Percentiles rank a stretch among this genome's conserved stretches.
Evolutionary conservation across 2,888 invertebrate genomes (phyloP).

Genomic region (Drosophila nigritarsus): DNA sequence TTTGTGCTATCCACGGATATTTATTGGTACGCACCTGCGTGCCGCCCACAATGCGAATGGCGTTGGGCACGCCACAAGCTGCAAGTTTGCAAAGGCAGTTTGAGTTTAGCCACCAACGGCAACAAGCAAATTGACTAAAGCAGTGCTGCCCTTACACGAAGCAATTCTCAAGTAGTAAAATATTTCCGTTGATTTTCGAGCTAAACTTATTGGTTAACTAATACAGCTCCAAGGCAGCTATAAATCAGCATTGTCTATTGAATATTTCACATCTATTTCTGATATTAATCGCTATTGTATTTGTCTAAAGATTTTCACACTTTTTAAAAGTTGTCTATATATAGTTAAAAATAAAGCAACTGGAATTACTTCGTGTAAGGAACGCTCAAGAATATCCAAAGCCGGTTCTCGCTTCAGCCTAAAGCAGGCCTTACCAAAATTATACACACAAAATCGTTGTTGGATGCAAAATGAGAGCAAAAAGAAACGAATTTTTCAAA

Average conservation of each 20-base stretch:
- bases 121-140: neutral
- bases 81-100: slow-evolving; percentile 15
- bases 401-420: neutral
- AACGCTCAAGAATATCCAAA: neutral
- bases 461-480: neutral
- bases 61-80: slow-evolving; percentile 84
- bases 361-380: neutral
- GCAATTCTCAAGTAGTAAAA: neutral
- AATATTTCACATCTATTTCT: neutral
- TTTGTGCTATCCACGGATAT: slow-evolving; percentile 84
- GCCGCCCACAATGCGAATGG: slow-evolving; percentile 84
- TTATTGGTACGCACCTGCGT: slow-evolving; percentile 81
- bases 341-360: neutral
- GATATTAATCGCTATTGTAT: neutral
- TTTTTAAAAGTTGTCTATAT: neutral
- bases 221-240: neutral
- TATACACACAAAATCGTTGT: neutral
- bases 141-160: neutral
- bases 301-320: neutral
- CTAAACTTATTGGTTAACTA: neutral
- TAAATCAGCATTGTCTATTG: neutral
- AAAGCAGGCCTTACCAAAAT: neutral
- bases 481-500: neutral
- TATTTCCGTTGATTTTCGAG: neutral
- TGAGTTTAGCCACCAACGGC: neutral